These are phyloP conservation scores for Auanema freiburgensis DNA, from an alignment of 2,888 invertebrate genomes.

Conservation along the genomic window DNA sequence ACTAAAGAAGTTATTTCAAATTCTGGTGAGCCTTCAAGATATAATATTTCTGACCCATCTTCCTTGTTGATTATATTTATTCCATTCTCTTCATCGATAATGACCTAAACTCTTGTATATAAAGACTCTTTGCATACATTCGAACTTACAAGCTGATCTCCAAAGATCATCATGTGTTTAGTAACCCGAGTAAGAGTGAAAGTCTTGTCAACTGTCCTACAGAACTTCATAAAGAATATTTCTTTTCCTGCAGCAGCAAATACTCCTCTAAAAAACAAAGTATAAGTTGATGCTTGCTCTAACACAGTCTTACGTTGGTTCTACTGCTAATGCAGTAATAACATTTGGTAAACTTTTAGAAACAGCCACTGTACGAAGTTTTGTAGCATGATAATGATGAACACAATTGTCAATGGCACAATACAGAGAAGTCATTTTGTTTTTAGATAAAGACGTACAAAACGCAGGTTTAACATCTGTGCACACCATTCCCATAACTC, in stretches of 20 bases:
- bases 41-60: conserved; percentile 25
- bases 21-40: conserved; percentile 38
- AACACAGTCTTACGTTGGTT: conserved; percentile 41
- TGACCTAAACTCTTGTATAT: conserved; percentile 18
- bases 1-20: conserved; percentile 81
- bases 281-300: background rate
- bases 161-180: conserved; percentile 34
- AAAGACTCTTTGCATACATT: conserved; percentile 2
- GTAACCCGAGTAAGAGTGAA: conserved; percentile 8
- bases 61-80: conserved; percentile 45
- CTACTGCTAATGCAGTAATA: conserved; percentile 17
- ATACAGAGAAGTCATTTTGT: conserved; percentile 10
- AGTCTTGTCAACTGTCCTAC: conserved; percentile 25
- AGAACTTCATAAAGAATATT: conserved; percentile 36
- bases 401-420: conserved; percentile 15
- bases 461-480: conserved; percentile 15
- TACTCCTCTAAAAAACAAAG: conserved; percentile 27
- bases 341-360: conserved; percentile 19
- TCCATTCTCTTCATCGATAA: conserved; percentile 40
- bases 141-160: conserved; percentile 26
- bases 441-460: conserved; percentile 7
- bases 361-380: conserved; percentile 10
- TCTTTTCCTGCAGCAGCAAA: conserved; percentile 33
- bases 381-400: conserved; percentile 15
- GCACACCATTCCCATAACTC: conserved; percentile 15